Evolutionary conservation across 1,140 invertebrate genomes (phyloP), one percentile per base, ranked within the genome.

Genomic region (Lasaia peninsularis): DNA sequence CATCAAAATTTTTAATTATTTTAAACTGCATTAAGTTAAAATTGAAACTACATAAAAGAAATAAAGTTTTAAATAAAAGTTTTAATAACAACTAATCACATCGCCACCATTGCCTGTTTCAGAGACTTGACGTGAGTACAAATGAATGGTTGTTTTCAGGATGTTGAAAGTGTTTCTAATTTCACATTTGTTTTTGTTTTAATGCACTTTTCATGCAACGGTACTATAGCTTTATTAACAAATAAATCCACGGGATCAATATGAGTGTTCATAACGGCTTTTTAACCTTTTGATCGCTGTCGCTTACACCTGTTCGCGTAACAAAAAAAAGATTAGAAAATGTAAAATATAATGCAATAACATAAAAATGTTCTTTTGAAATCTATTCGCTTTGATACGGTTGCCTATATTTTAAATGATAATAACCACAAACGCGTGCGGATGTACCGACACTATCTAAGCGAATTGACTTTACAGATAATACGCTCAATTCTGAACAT

Each of bases 61-160:
- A n/a, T n/a, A 44, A 44, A 11, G 14, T 10, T 44, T 44, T 44
- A 44, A 44, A 44, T 21, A 4, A 44, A 20, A 31, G 12, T 52
- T 32, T 21, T 61, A 71, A 68, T 62, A 73, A 69, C 62, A 70
- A 80, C 64, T 71, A 69, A 75, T 80, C 63, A 77, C 75, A 80
- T 76, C 78, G 57, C 66, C 67, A 71, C 65, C 65, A 71, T 88
- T 88, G 72, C 78, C 81, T 88, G 78, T 88, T 88, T 88, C 85
- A 88, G 85, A 86, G 77, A 88, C 73, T 88, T 80, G 85, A 88
- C 83, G 85, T 88, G 80, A 88, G 85, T 88, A 88, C 72, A 73
- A 74, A 73, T 62, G 79, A 76, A 79, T 84, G 83, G 69, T 79
- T 72, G 80, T 86, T 72, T 44, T 11, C 11, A 44, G 62, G 52